phyloP scores from a whole-genome alignment of 2,888 invertebrate species.

The Rapana venosa region DNA sequence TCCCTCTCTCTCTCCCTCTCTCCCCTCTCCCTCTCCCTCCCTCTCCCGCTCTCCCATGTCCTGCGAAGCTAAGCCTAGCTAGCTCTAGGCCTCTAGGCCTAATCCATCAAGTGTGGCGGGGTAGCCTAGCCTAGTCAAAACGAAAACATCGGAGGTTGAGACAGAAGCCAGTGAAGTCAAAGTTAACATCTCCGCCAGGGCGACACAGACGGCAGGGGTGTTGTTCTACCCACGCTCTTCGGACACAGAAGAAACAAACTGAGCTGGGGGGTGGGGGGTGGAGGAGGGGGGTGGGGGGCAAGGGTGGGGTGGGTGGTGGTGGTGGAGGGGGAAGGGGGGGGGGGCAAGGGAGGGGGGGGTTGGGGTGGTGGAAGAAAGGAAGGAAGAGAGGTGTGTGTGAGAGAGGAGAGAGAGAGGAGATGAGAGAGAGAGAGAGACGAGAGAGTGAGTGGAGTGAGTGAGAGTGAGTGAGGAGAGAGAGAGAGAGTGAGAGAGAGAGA shows the following conservation, averaged over 20 bases:
- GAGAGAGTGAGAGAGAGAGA: too few relatives aligned
- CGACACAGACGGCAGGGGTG: not conserved
- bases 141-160: not conserved
- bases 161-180: not conserved
- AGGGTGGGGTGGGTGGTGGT: not conserved
- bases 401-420: too few relatives aligned
- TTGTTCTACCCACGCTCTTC: not conserved
- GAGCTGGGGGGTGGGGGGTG: not conserved
- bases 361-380: not conserved
- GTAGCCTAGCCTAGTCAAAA: constrained; percentile 22
- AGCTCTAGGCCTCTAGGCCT: not conserved
- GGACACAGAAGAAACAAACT: not conserved
- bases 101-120: not conserved
- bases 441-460: too few relatives aligned
- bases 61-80: too few relatives aligned
- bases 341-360: not conserved
- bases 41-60: too few relatives aligned
- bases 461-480: too few relatives aligned
- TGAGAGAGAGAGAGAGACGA: too few relatives aligned
- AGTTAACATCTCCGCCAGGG: not conserved
- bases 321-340: not conserved
- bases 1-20: too few relatives aligned
- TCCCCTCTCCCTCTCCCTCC: too few relatives aligned
- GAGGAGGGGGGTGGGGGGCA: not conserved
- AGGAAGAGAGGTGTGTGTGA: too few relatives aligned